Base-by-base conservation (phyloP, 2,113 vertebrate genomes). In the Etia nguti region DNA sequence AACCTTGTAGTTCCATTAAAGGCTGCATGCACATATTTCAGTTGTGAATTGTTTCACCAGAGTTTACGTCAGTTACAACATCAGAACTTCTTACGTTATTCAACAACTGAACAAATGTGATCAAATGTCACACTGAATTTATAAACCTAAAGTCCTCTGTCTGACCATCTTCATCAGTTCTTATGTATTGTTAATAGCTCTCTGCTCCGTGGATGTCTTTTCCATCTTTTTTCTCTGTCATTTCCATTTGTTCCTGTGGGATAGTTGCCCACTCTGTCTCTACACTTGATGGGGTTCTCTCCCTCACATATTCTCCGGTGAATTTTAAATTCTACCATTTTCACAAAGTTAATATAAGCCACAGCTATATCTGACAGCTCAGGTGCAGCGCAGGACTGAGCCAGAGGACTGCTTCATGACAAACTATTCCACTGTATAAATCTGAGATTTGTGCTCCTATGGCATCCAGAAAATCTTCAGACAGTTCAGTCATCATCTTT, bases 121-220 rank as follows among this genome's bases (percentile, higher is more conserved):
- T 24, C 65, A 68, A 68, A 68, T 38, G 20, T 38, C 62, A 26
- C 6, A 2, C 22, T 56, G 55, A 26, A 56, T 24, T 56, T 4
- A 41, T 15, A 38, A 68, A 68, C 36, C n/a, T n/a, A 68, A 68
- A 70, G 7, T 70, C 38, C 16, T 3, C 65, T 46, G 38, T 70
- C 0, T 43, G 38, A 4, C 38, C 22, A 73, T 43, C 65, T 43
- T 73, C 38, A 70, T 13, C 0, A 0, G 65, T 16, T 16, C 38
- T 16, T 6, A 6, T 4, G 65, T 73, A 46, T 26, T 9, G n/a
- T 43, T 73, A 0, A 4, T 24, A 26, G 13, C 13, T 26, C 65
- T 24, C 65, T 46, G 38, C 22, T 73, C 10, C 1, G 0, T 73
- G 5, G 65, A 46, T 26, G 65, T 46, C 5, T 5, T 70, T 26